Base-by-base conservation (phyloP, 2,797 vertebrate species). In the Acanthurus tractus region DNA sequence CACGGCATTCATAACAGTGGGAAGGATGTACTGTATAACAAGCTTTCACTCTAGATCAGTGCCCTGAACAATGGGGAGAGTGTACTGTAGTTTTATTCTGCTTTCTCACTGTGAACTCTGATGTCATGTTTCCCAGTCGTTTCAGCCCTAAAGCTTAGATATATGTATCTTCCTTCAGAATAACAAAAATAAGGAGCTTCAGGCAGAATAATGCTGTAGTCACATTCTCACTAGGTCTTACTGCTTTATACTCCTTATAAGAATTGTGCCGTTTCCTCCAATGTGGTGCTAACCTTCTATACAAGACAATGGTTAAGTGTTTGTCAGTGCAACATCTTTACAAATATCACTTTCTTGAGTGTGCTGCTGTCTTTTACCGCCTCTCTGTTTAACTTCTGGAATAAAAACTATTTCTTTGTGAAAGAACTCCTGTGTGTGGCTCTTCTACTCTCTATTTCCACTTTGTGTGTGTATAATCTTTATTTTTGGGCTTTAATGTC, bases 391-490 rank as follows among this genome's bases (percentile, higher is more conserved):
- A 77, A 82, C 78, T 66, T 87, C 87, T 92, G 82, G 84, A 94
- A 94, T 94, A 92, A 94, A 94, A 92, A 42, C 76, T 64, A 78
- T 71, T 69, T 68, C 76, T 89, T 88, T 90, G 80, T 84, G 79
- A 89, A 89, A 78, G 74, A 87, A 86, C 57, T 55, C 34, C 63
- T 80, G 63, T 76, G 78, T 89, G 81, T 87, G 88, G 54, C 54
- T 88, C 74, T 63, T 91, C 83, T 74, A 22, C 72, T 88, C 72
- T 91, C 48, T 66, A n/a, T 71, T 64, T n/a, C 36, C 29, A 34
- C 29, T 83, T 5, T 67, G 45, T 49, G 18, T 71, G 12, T 69
- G 9, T 40, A 23, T 36, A 2, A 50, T 66, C 14, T 81, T 63
- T 29, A n/a, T 52, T 61, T 63, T 64, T 70, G 38, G 52, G 1